Evolutionary conservation across 2,888 invertebrate species (phyloP).

Genomic region (Ctena decussata): DNA sequence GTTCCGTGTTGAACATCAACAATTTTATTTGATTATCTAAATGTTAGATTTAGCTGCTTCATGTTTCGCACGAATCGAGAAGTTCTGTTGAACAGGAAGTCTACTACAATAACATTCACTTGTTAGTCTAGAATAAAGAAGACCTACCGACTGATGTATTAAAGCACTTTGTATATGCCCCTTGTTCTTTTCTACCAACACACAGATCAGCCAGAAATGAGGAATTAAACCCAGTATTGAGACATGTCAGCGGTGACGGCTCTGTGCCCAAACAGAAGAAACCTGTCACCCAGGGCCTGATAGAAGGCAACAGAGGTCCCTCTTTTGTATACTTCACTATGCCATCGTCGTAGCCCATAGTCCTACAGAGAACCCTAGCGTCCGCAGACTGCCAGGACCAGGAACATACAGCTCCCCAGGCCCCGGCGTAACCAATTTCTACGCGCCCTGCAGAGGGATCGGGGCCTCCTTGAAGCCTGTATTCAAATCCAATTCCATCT

Average conservation of each 20-base stretch:
- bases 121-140: too few relatives aligned
- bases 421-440: slow-evolving; percentile 79
- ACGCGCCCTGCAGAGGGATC: slow-evolving; percentile 73
- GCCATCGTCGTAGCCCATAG: slow-evolving; percentile 76
- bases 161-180: slow-evolving; percentile 80
- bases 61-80: too few relatives aligned
- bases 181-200: slow-evolving; percentile 64
- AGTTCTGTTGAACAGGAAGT: too few relatives aligned
- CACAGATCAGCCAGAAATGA: slow-evolving; percentile 72
- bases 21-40: too few relatives aligned
- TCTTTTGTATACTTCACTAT: slow-evolving; percentile 68
- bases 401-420: slow-evolving; percentile 79
- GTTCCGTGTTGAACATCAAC: too few relatives aligned
- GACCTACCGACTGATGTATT: slow-evolving; percentile 75
- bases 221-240: slow-evolving; percentile 81
- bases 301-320: slow-evolving; percentile 39
- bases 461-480: slow-evolving; percentile 68
- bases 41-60: too few relatives aligned
- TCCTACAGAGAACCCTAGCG: slow-evolving; percentile 77
- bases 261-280: slow-evolving; percentile 80
- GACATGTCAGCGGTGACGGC: slow-evolving; percentile 73
- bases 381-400: slow-evolving; percentile 78
- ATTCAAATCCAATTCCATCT: slow-evolving; percentile 70
- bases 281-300: slow-evolving; percentile 71
- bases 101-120: too few relatives aligned